Percentiles rank a stretch among this genome's conserved stretches.
Evolutionary conservation across 2,797 vertebrate genomes (phyloP).

Genomic region (Xenopus petersii): DNA sequence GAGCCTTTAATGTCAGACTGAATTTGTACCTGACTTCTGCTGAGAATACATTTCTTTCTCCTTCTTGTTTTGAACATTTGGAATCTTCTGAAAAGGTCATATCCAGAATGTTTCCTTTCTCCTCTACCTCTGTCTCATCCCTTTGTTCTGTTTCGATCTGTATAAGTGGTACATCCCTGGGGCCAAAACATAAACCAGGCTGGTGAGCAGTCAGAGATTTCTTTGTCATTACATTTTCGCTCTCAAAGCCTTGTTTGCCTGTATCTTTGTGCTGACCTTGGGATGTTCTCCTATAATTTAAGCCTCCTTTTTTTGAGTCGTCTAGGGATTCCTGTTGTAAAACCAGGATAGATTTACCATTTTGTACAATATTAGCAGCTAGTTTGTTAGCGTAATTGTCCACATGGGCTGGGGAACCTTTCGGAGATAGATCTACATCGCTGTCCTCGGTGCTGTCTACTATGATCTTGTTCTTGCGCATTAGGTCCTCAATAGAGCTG

Average conservation of each 20-base stretch:
- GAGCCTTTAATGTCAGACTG: not conserved
- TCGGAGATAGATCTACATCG: conserved; percentile 64
- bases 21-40: conserved; percentile 47
- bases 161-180: conserved; percentile 90
- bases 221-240: conserved; percentile 46
- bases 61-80: conserved; percentile 37
- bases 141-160: conserved; percentile 90
- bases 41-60: not conserved
- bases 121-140: conserved; percentile 61
- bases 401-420: conserved; percentile 69
- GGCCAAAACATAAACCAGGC: conserved; percentile 52
- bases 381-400: conserved; percentile 76
- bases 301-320: conserved; percentile 52
- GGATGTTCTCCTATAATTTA: conserved; percentile 63
- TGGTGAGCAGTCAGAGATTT: conserved; percentile 50
- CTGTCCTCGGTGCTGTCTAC: conserved; percentile 57
- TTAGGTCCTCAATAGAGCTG: conserved; percentile 91
- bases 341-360: conserved; percentile 71
- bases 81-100: conserved; percentile 45
- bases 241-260: conserved; percentile 61
- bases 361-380: conserved; percentile 77
- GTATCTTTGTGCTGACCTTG: conserved; percentile 60
- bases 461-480: conserved; percentile 97
- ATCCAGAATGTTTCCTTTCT: not conserved
- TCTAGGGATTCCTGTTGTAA: conserved; percentile 69